Evolutionary conservation across 2,797 vertebrate species (phyloP).

Genomic region (Cyprinella venusta): DNA sequence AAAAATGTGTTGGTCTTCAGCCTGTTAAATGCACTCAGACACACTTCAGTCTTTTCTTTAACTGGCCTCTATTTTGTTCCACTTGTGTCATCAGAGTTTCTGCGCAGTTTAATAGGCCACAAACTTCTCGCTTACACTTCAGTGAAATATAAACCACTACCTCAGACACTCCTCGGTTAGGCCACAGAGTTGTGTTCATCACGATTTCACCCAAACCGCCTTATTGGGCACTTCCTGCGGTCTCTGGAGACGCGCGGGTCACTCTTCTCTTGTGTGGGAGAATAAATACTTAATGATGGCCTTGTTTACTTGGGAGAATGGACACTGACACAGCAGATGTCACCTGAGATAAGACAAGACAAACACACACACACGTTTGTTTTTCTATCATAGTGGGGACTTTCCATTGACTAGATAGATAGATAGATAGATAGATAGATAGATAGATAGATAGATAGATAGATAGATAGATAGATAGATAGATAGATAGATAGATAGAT

Average conservation of each 20-base stretch:
- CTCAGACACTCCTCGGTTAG: conserved; percentile 11
- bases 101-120: not conserved
- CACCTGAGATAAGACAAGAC: conserved; percentile 64
- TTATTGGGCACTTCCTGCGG: conserved; percentile 33
- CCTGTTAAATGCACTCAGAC: not conserved
- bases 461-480: not conserved
- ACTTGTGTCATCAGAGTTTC: conserved; percentile 5
- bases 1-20: not conserved
- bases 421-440: not conserved
- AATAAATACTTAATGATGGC: conserved; percentile 78
- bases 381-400: not conserved
- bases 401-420: not conserved
- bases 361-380: not conserved
- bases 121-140: conserved; percentile 43
- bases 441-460: rapidly evolving
- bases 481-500: not conserved
- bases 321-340: conserved; percentile 73
- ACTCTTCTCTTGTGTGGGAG: conserved; percentile 58
- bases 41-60: not conserved
- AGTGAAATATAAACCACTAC: conserved; percentile 39
- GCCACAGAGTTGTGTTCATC: conserved; percentile 16
- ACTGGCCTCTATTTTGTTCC: conserved; percentile 9
- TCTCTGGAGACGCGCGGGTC: conserved; percentile 53
- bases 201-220: conserved; percentile 1
- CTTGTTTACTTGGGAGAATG: conserved; percentile 73